Evolutionary conservation across 2,888 invertebrate species (phyloP).

Genomic region (Corbicula japonica): DNA sequence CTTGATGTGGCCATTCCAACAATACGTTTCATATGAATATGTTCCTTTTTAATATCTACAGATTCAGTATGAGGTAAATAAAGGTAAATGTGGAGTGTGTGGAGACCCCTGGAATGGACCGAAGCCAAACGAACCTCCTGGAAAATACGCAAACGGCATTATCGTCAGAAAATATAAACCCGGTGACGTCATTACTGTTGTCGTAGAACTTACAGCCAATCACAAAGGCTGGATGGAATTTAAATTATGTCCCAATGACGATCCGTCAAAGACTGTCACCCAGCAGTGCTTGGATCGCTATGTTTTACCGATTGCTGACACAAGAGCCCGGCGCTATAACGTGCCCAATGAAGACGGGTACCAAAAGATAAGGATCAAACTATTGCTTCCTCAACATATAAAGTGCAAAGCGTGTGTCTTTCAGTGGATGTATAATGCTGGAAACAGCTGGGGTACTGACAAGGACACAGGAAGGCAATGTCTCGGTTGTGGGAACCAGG

Average conservation of each 20-base stretch:
- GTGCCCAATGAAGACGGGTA: slow-evolving; percentile 66
- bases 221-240: slow-evolving; percentile 86
- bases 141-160: slow-evolving; percentile 84
- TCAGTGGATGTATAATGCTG: slow-evolving; percentile 82
- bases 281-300: slow-evolving; percentile 82
- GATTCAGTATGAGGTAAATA: slow-evolving; percentile 79
- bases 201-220: slow-evolving; percentile 84
- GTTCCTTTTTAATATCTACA: slow-evolving; percentile 47
- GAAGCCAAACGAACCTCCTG: slow-evolving; percentile 84
- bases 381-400: slow-evolving; percentile 72
- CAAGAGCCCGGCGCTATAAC: slow-evolving; percentile 60
- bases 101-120: slow-evolving; percentile 91
- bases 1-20: too few species aligned
- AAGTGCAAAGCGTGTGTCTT: slow-evolving; percentile 77
- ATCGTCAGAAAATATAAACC: slow-evolving; percentile 82
- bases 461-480: slow-evolving; percentile 67
- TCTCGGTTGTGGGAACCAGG: slow-evolving; percentile 80
- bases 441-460: slow-evolving; percentile 81
- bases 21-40: too few species aligned
- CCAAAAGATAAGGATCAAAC: slow-evolving; percentile 65
- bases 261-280: slow-evolving; percentile 73
- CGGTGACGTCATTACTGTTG: slow-evolving; percentile 82
- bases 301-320: slow-evolving; percentile 64
- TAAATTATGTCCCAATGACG: slow-evolving; percentile 82
- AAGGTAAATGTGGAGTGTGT: slow-evolving; percentile 95